Base-by-base conservation (phyloP, 1,140 invertebrate genomes). In the Lepidurus couesii region DNA sequence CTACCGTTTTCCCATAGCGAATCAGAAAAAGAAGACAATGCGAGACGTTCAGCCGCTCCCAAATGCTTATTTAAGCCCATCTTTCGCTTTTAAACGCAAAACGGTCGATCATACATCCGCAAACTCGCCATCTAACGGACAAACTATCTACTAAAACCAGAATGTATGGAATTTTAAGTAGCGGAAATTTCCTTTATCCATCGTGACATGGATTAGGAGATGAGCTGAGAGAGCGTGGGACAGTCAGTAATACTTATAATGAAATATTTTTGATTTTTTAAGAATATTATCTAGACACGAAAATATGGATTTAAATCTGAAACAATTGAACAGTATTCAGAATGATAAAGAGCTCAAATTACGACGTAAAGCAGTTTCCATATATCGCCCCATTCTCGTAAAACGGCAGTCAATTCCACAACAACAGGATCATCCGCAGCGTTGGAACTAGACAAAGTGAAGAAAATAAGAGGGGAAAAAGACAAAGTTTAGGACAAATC, bases 281-380 rank as follows among this genome's bases (percentile, higher is more conserved):
- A 74, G 16, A 77, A 74, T 16, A 21, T 42, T 21, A 42, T 21
- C 76, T 16, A 16, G 21, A 21, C 7, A 7, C 9, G 16, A 1
- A 78, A 10, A 13, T 80, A 21, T 45, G 79, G 21, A 16, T n/a
- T 65, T 65, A 16, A 65, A 16, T 16, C 53, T 65, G 9, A 65
- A 65, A 47, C 16, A 47, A 65, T 13, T 65, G 21, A 21, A 9
- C 2, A 2, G 34, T 4, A 34, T 34, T 34, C 4, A 34, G 34
- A 34, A 65, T 65, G 8, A n/a, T 16, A 65, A 65, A 65, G 7
- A 78, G 75, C 44, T 10, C 75, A 16, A 81, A 83, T 83, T 80
- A 87, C 94, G 87, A 95, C 91, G 88, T 92, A 97, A 13, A 96
- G 87, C 79, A 90, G 90, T 83, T 96, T 96, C 95, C 95, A 97